Evolutionary conservation across 2,113 vertebrate genomes (phyloP).

Genomic region (Nasalis larvatus): DNA sequence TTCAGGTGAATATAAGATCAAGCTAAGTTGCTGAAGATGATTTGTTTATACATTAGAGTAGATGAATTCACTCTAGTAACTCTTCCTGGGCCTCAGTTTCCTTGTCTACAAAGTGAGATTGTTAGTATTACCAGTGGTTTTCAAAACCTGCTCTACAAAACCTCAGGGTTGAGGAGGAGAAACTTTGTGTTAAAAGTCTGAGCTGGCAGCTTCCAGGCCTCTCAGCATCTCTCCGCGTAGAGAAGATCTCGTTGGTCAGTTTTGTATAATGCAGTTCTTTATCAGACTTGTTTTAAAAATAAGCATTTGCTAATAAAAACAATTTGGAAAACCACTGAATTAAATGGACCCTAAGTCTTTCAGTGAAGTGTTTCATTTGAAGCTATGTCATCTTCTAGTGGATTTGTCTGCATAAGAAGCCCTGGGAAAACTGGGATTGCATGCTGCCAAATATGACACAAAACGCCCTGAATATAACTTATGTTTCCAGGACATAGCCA

Average conservation of each 20-base stretch:
- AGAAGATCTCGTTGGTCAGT: background rate
- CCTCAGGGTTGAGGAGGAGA: background rate
- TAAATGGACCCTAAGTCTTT: background rate
- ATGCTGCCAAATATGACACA: background rate
- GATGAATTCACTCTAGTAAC: background rate
- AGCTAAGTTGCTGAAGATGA: background rate
- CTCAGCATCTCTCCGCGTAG: background rate
- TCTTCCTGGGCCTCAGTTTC: background rate
- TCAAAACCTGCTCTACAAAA: background rate
- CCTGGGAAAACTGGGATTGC: background rate
- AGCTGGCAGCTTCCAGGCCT: background rate
- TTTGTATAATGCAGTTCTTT: background rate
- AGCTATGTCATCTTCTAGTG: background rate
- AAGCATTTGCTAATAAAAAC: background rate
- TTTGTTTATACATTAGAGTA: background rate
- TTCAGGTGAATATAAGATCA: background rate
- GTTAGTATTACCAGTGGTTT: background rate
- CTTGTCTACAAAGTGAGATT: background rate
- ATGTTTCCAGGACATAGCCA: background rate
- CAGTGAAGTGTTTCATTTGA: background rate
- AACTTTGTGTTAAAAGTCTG: background rate
- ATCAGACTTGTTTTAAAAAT: background rate
- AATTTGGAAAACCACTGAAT: background rate
- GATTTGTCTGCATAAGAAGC: background rate
- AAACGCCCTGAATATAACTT: background rate